Conservation (phyloP, 2,797 vertebrate genomes). For the Cryptoblepharus egeriae region DNA sequence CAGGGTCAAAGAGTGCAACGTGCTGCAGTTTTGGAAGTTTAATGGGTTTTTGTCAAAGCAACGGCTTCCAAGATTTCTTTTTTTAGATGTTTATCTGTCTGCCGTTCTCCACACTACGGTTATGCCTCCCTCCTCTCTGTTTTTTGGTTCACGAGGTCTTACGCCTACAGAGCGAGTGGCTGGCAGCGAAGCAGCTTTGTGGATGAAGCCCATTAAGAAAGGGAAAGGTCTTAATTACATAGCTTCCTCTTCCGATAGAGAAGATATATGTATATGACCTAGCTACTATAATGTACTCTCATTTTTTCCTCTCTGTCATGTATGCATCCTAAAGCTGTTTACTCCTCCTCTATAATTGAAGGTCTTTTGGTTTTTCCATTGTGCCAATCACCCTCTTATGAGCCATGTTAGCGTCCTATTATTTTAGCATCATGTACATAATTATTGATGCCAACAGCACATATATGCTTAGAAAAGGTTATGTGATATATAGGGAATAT, state of each 20-base stretch:
- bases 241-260: background rate
- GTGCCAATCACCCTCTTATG: constrained; percentile 32
- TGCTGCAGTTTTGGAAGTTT: background rate
- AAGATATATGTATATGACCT: background rate
- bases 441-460: constrained; percentile 19
- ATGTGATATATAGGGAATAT: too few species aligned
- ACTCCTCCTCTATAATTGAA: background rate
- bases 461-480: background rate
- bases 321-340: background rate
- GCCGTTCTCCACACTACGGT: background rate
- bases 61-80: background rate
- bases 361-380: constrained; percentile 9
- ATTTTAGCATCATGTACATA: constrained; percentile 37
- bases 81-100: constrained; percentile 10
- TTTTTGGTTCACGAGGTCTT: background rate
- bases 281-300: background rate
- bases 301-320: background rate
- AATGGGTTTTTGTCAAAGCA: background rate
- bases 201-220: constrained; percentile 17
- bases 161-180: constrained; percentile 19
- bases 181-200: background rate
- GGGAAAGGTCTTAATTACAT: constrained; percentile 17
- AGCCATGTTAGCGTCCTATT: background rate
- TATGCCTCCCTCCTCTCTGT: constrained; percentile 24
- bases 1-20: constrained; percentile 19